Conservation (phyloP, 2,888 invertebrate species). For the Drosophila nr. medialis region DNA sequence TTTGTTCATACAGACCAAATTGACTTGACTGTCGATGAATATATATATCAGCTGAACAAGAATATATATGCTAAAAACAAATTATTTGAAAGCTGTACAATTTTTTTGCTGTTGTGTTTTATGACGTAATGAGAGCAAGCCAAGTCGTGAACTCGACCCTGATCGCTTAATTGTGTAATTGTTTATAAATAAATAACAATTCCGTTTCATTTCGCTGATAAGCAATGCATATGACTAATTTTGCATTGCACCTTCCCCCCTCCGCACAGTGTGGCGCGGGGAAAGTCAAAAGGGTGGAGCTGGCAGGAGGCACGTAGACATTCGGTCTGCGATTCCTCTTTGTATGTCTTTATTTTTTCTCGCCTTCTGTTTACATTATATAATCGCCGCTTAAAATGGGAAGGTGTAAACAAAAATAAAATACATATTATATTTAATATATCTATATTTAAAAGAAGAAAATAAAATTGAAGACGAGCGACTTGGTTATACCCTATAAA, state of each 20-base stretch:
- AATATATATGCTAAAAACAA: background rate
- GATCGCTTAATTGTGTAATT: constrained; percentile 59
- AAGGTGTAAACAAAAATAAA: constrained; percentile 49
- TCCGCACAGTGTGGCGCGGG: background rate
- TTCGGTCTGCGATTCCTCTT: constrained; percentile 49
- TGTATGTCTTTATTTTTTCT: constrained; percentile 7
- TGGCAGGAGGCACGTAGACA: constrained; percentile 55
- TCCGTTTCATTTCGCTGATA: constrained; percentile 53
- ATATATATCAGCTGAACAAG: background rate
- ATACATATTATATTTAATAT: constrained; percentile 21
- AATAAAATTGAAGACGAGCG: background rate
- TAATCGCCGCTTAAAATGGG: constrained; percentile 46
- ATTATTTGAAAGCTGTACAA: background rate
- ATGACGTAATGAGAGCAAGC: constrained; percentile 16
- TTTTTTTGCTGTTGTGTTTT: background rate
- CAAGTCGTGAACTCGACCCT: constrained; percentile 19
- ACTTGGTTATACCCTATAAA: background rate
- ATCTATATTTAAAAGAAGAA: constrained; percentile 18
- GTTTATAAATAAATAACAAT: constrained; percentile 65
- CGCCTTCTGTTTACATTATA: constrained; percentile 66
- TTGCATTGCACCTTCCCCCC: background rate
- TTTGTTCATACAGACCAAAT: background rate
- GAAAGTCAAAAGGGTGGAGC: background rate
- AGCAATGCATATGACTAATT: constrained; percentile 61
- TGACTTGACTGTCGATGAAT: background rate